A percentile compares a stretch with the other conserved stretches of the same genome.
These are phyloP conservation scores for Poeciliopsis paucimaculata DNA, from an alignment of 2,797 vertebrate species.

Conservation along the genomic window DNA sequence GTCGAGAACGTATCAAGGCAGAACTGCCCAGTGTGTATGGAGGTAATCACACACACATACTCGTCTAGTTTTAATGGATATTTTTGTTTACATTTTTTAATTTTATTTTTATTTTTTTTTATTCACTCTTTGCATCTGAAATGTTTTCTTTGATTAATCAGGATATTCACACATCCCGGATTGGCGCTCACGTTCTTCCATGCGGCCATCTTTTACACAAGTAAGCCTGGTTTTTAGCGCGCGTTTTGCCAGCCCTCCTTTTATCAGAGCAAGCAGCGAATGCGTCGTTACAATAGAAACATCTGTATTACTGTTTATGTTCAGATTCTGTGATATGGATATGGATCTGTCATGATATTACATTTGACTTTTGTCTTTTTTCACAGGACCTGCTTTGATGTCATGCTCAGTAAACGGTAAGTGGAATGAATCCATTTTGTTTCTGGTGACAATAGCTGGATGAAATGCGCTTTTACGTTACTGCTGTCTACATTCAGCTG, in stretches of 20 bases:
- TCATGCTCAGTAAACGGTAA: constrained; percentile 89
- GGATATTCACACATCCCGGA: constrained; percentile 96
- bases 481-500: not conserved
- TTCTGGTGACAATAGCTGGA: not conserved
- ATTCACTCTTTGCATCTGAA: not conserved
- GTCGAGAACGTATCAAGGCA: constrained; percentile 97
- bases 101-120: not conserved
- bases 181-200: constrained; percentile 88
- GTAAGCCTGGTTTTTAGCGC: constrained; percentile 65
- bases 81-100: not conserved
- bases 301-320: not conserved
- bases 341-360: not conserved
- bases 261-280: not conserved
- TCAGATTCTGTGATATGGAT: not conserved
- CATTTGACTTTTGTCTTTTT: constrained; percentile 12
- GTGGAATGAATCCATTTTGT: constrained; percentile 1
- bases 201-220: constrained; percentile 95
- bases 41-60: constrained; percentile 77
- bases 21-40: constrained; percentile 96
- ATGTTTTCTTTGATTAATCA: constrained; percentile 51
- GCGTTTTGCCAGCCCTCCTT: not conserved
- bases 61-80: not conserved
- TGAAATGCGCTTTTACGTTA: not conserved
- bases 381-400: constrained; percentile 90
- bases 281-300: not conserved